phyloP scores from a whole-genome alignment of 2,888 invertebrate species.

The Tetragonula carbonaria region DNA sequence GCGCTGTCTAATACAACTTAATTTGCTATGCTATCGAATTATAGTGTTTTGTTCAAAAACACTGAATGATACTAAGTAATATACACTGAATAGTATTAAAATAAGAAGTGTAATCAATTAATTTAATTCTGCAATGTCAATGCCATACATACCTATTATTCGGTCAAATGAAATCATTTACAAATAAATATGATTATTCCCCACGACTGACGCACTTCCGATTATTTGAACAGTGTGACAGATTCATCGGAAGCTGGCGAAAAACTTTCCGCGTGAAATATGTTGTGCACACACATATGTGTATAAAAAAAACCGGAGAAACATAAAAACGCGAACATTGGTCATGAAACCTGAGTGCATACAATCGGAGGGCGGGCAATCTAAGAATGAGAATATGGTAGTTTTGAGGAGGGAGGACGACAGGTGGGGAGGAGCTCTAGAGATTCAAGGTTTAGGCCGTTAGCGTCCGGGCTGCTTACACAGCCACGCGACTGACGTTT shows the following conservation, averaged over 20 bases:
- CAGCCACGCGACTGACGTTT: slow-evolving; percentile 77
- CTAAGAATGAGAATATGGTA: slow-evolving; percentile 44
- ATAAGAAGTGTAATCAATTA: no score
- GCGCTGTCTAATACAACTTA: neutral
- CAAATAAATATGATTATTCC: neutral
- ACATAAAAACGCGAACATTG: slow-evolving; percentile 23
- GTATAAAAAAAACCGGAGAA: neutral
- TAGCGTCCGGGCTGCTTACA: slow-evolving; percentile 77
- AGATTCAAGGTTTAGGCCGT: slow-evolving; percentile 74
- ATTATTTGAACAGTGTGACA: neutral
- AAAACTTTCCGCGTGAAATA: neutral
- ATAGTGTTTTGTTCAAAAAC: neutral
- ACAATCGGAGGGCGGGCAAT: slow-evolving; percentile 55
- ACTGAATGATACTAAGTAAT: neutral
- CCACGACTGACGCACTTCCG: neutral
- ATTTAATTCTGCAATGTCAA: no score
- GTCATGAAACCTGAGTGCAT: neutral
- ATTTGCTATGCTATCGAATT: neutral
- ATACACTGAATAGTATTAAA: no score
- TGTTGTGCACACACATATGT: no score
- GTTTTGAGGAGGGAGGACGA: slow-evolving; percentile 48
- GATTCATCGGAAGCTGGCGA: neutral
- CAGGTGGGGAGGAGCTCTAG: slow-evolving; percentile 53
- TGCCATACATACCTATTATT: neutral
- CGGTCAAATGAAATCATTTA: neutral